Percentiles rank a stretch among this genome's conserved stretches.
Evolutionary conservation across 2,888 invertebrate genomes (phyloP).

Genomic region (Julus scandinavius): DNA sequence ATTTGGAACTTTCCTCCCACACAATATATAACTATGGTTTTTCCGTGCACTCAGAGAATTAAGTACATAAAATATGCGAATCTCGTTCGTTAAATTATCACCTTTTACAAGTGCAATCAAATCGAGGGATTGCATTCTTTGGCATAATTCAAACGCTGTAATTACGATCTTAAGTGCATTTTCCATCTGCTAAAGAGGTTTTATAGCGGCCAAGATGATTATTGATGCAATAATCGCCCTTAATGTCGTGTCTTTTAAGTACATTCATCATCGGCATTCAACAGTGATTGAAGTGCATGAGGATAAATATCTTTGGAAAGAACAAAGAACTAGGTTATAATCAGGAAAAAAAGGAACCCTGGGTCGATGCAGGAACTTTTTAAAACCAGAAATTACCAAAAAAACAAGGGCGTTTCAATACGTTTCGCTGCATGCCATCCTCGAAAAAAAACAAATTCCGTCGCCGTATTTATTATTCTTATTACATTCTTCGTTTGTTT

Average conservation of each 20-base stretch:
- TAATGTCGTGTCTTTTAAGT: not conserved
- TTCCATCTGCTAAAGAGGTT: not conserved
- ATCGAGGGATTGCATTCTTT: not conserved
- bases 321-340: conserved; percentile 7
- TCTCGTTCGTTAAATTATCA: not conserved
- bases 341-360: not conserved
- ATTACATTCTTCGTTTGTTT: conserved; percentile 35
- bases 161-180: not conserved
- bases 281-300: not conserved
- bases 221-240: not conserved
- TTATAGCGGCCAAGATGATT: not conserved
- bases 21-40: too few relatives aligned
- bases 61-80: not conserved
- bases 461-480: not conserved
- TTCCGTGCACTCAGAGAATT: too few relatives aligned
- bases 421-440: not conserved
- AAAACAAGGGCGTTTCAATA: not conserved
- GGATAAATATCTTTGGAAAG: not conserved
- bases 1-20: too few relatives aligned
- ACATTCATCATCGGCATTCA: not conserved
- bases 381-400: not conserved
- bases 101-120: conserved; percentile 6
- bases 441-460: not conserved
- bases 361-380: not conserved
- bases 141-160: not conserved